Conservation (phyloP, 23 tunicate genomes). For the Trididemnum nubilum region DNA sequence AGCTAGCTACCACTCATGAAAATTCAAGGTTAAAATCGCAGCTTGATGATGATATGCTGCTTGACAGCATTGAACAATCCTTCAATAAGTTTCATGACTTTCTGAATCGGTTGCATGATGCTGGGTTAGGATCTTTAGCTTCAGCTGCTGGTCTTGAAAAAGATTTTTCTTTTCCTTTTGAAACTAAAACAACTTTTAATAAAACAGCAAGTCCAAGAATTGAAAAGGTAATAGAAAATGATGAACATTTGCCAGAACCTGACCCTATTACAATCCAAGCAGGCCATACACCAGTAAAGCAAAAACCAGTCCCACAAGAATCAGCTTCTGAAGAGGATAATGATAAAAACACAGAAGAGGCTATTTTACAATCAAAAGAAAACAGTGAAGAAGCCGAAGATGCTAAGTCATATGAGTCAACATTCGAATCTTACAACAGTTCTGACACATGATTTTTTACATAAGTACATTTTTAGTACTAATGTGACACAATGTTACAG, state of each 20-base stretch:
- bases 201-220: neutral
- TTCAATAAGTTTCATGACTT: slow-evolving; percentile 96
- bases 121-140: slow-evolving; percentile 63
- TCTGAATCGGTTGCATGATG: slow-evolving; percentile 53
- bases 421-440: too few relatives aligned
- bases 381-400: too few relatives aligned
- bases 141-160: slow-evolving; percentile 47
- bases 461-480: too few relatives aligned
- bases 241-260: neutral
- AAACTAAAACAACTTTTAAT: neutral
- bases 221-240: neutral
- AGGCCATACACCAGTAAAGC: neutral
- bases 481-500: too few relatives aligned
- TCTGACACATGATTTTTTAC: too few relatives aligned
- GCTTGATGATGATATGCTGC: slow-evolving; percentile 67
- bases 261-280: neutral
- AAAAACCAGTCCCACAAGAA: neutral
- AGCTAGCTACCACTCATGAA: slow-evolving; percentile 38
- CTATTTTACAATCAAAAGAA: too few relatives aligned
- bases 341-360: too few relatives aligned
- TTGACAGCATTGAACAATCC: slow-evolving; percentile 84
- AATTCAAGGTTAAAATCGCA: slow-evolving; percentile 50
- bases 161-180: slow-evolving; percentile 21
- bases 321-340: too few relatives aligned
- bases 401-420: too few relatives aligned